phyloP scores from a whole-genome alignment of 1,140 invertebrate species.

The Dreissena rostriformis region DNA sequence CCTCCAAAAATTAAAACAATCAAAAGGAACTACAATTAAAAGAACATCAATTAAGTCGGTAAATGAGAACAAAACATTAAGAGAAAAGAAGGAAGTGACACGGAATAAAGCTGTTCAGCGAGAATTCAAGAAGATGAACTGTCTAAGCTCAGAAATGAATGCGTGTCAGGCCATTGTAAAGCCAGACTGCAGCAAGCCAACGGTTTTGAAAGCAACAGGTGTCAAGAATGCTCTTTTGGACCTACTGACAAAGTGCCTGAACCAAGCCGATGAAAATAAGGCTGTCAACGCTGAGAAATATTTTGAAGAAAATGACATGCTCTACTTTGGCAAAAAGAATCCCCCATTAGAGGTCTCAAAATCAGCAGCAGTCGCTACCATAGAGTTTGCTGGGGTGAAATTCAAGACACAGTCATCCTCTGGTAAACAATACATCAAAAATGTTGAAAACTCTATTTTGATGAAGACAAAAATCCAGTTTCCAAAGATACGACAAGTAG shows the following conservation, averaged over 20 bases:
- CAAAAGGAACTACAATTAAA: slow-evolving; percentile 46
- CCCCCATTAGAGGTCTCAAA: neutral
- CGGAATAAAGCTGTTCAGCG: slow-evolving; percentile 15
- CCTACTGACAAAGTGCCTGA: neutral
- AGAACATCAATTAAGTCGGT: neutral
- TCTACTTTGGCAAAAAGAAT: neutral
- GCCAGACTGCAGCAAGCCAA: slow-evolving; percentile 55
- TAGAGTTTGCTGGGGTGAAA: slow-evolving; percentile 25
- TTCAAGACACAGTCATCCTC: slow-evolving; percentile 9
- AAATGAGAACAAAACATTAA: slow-evolving; percentile 14
- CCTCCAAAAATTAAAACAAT: slow-evolving; percentile 24
- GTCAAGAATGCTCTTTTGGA: slow-evolving; percentile 25
- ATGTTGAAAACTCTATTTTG: slow-evolving; percentile 34
- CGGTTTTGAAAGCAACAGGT: slow-evolving; percentile 27
- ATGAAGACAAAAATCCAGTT: neutral
- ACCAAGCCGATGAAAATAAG: too few species aligned
- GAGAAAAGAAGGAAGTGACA: slow-evolving; percentile 32
- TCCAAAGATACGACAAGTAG: slow-evolving; percentile 6
- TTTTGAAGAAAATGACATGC: neutral
- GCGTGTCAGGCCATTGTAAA: slow-evolving; percentile 50
- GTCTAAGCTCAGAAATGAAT: slow-evolving; percentile 44
- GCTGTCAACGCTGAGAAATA: neutral
- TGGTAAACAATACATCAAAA: slow-evolving; percentile 40
- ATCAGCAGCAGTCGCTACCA: neutral
- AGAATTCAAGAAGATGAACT: slow-evolving; percentile 30